phyloP scores from a whole-genome alignment of 2,888 invertebrate genomes.

The Cephus nigrinus region DNA sequence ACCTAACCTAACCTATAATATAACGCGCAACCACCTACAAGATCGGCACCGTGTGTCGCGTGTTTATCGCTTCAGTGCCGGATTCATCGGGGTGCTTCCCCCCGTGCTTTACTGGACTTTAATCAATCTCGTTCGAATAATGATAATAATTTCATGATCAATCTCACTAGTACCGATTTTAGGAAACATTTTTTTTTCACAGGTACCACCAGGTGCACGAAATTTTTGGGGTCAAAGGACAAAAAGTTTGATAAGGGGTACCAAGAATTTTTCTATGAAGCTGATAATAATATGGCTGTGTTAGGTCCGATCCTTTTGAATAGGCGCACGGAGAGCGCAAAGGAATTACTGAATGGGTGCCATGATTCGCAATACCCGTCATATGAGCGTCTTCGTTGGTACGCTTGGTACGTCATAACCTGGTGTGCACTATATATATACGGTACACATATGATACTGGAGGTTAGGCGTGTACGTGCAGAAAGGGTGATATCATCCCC shows the following conservation, averaged over 20 bases:
- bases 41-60: conserved; percentile 26
- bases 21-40: conserved; percentile 15
- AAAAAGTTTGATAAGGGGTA: too few species aligned
- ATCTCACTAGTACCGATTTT: not conserved
- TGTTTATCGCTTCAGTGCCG: conserved; percentile 41
- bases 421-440: conserved; percentile 8
- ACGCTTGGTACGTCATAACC: too few species aligned
- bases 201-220: too few species aligned
- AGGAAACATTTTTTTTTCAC: too few species aligned
- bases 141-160: conserved; percentile 10
- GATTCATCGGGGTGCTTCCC: conserved; percentile 41
- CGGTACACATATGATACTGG: conserved; percentile 13
- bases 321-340: conserved; percentile 31
- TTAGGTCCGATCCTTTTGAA: conserved; percentile 24
- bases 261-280: too few species aligned
- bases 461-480: conserved; percentile 37
- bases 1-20: conserved; percentile 9
- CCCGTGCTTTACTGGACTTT: conserved; percentile 17
- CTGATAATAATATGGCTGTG: not conserved
- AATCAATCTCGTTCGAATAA: conserved; percentile 2
- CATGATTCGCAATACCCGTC: conserved; percentile 37
- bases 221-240: too few species aligned
- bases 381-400: conserved; percentile 15
- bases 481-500: conserved; percentile 59
- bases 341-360: conserved; percentile 43